Evolutionary conservation across 2,113 vertebrate species (phyloP).

Genomic region (Fukomys damarensis): DNA sequence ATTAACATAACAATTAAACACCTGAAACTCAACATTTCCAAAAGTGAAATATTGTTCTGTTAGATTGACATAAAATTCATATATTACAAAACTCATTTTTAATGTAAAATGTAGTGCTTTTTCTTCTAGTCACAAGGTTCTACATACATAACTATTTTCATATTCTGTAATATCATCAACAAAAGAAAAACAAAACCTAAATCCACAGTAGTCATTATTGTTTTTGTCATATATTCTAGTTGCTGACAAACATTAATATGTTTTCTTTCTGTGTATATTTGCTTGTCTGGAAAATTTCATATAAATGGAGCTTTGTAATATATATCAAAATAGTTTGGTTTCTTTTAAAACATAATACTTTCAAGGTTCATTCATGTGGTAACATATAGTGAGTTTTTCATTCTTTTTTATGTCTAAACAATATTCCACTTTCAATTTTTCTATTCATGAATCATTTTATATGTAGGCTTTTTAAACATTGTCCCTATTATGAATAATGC

Average conservation of each 20-base stretch:
- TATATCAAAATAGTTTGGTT: neutral
- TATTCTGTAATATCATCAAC: neutral
- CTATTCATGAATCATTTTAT: neutral
- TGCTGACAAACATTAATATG: neutral
- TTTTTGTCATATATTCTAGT: neutral
- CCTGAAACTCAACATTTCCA: neutral
- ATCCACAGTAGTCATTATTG: neutral
- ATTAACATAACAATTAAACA: neutral
- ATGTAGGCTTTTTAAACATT: neutral
- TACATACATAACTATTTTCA: neutral
- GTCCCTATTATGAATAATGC: neutral
- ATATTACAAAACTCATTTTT: neutral
- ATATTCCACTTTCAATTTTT: neutral
- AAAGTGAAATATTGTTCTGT: neutral
- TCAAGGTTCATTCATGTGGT: neutral
- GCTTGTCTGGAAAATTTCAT: neutral
- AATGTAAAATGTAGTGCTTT: neutral
- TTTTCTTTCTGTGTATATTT: neutral
- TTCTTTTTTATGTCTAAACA: neutral
- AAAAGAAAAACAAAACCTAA: neutral
- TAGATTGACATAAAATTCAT: neutral
- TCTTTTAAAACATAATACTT: neutral
- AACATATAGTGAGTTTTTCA: neutral
- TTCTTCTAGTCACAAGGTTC: neutral
- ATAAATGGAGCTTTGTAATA: neutral